Conservation (phyloP, 2,113 vertebrate genomes). For the Fukomys damarensis region DNA sequence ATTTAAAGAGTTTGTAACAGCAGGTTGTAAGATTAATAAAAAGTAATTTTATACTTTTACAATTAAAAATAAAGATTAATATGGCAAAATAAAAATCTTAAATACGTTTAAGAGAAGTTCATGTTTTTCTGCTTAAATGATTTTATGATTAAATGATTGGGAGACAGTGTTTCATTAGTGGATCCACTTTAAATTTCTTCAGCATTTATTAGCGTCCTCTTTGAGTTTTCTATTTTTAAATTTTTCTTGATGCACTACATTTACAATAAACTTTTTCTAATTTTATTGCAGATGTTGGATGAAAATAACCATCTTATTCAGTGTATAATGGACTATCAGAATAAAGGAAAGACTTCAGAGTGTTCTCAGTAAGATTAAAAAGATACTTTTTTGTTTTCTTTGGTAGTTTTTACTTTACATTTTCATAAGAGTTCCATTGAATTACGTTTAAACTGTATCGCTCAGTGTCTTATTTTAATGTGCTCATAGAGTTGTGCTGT, state of each 20-base stretch:
- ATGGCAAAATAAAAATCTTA: neutral
- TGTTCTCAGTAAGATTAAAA: constrained; percentile 96
- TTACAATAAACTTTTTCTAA: constrained; percentile 68
- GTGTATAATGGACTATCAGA: constrained; percentile 99
- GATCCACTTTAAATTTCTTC: neutral
- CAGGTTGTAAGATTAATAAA: neutral
- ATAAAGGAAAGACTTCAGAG: constrained; percentile 98
- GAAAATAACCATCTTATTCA: constrained; percentile 99
- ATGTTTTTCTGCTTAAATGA: neutral
- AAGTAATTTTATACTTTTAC: neutral
- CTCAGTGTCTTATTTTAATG: neutral
- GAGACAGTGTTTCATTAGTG: neutral
- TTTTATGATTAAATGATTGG: neutral
- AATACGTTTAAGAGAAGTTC: neutral
- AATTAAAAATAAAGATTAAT: neutral
- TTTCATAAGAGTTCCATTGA: constrained; percentile 29
- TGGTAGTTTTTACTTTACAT: constrained; percentile 52
- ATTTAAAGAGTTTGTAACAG: neutral
- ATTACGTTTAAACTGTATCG: neutral
- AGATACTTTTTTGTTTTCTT: constrained; percentile 65
- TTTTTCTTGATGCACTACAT: constrained; percentile 35
- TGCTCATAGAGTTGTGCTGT: neutral
- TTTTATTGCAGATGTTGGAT: constrained; percentile 95
- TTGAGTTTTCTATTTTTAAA: neutral
- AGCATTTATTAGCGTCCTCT: neutral